Conservation (phyloP, 1,140 invertebrate species). For the Himalopsyche phryganea region DNA sequence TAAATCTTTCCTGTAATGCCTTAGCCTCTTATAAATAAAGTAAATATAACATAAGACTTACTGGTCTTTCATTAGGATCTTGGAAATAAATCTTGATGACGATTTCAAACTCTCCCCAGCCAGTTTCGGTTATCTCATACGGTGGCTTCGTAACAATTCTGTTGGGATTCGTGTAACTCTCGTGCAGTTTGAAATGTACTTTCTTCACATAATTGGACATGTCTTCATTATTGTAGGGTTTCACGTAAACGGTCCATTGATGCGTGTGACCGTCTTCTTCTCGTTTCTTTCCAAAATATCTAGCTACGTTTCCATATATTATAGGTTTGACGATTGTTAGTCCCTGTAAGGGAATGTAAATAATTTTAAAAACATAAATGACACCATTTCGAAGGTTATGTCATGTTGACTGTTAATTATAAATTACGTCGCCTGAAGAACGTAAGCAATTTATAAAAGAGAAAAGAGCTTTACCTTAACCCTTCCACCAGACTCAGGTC, state of each 20-base stretch:
- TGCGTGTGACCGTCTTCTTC: constrained; percentile 99
- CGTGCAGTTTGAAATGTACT: constrained; percentile 96
- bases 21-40: too few species aligned
- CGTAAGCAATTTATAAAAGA: too few species aligned
- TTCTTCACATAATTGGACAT: constrained; percentile 96
- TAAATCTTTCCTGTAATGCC: too few species aligned
- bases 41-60: too few species aligned
- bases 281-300: constrained; percentile 96
- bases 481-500: constrained; percentile 76
- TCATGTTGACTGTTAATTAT: too few species aligned
- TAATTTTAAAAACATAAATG: background rate
- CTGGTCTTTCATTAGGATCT: constrained; percentile 93
- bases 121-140: constrained; percentile 97
- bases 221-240: constrained; percentile 90
- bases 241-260: constrained; percentile 97
- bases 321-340: constrained; percentile 92
- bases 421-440: too few species aligned
- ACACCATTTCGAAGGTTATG: background rate
- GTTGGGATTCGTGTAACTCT: constrained; percentile 95
- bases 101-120: constrained; percentile 99
- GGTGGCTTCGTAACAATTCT: constrained; percentile 91
- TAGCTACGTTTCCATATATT: constrained; percentile 93
- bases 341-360: constrained; percentile 59
- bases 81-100: constrained; percentile 98
- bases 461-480: constrained; percentile 74